A percentile compares a stretch with the other conserved stretches of the same genome.
These are phyloP conservation scores for Electrophaes corylata DNA, from an alignment of 2,888 invertebrate genomes.

Conservation along the genomic window DNA sequence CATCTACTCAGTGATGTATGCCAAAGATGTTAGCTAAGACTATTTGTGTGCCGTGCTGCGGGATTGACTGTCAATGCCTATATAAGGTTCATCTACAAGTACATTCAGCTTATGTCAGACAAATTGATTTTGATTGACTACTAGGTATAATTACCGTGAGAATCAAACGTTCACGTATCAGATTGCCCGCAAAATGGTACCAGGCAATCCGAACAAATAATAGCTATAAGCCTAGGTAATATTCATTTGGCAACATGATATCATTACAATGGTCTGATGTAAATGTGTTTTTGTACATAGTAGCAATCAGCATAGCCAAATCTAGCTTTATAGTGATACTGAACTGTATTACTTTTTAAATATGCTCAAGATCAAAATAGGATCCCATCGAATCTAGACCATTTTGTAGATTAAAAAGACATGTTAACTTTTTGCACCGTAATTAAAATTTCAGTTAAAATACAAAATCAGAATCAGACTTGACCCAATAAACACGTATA, in stretches of 20 bases:
- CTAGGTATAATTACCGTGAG: background rate
- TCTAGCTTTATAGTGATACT: background rate
- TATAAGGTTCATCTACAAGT: background rate
- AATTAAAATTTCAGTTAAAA: too few species aligned
- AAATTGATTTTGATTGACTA: constrained; percentile 4
- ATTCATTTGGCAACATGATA: background rate
- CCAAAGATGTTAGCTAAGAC: background rate
- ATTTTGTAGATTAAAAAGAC: too few species aligned
- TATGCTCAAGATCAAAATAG: background rate
- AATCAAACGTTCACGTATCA: background rate
- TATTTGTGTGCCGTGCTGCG: background rate
- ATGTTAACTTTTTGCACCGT: too few species aligned
- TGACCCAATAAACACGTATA: background rate
- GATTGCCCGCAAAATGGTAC: background rate
- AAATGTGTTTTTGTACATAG: background rate
- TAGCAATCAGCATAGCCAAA: background rate
- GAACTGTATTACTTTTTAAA: background rate
- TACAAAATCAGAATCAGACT: too few species aligned
- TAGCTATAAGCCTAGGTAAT: background rate
- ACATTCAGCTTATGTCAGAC: background rate
- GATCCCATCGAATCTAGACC: too few species aligned
- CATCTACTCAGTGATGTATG: background rate
- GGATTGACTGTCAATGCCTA: background rate
- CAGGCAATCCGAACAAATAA: background rate
- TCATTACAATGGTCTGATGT: background rate